Conservation (phyloP, 2,797 vertebrate genomes). For the Chromis chromis region DNA sequence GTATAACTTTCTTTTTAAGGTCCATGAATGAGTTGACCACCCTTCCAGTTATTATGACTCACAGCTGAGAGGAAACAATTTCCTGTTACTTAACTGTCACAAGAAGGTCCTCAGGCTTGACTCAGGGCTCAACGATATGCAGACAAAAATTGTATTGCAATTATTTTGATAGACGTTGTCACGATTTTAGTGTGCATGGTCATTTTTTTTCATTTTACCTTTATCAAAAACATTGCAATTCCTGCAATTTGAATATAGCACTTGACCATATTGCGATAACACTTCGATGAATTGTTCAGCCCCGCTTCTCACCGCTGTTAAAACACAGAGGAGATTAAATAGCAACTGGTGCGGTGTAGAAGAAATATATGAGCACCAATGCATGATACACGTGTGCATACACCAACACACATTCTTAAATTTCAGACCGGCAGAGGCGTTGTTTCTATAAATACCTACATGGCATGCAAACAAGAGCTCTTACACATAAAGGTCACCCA, state of each 20-base stretch:
- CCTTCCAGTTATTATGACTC: constrained; percentile 68
- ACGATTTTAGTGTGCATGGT: not conserved
- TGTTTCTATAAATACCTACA: constrained; percentile 72
- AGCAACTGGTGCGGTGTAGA: not conserved
- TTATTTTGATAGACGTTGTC: no score
- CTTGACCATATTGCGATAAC: no score
- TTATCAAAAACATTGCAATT: no score
- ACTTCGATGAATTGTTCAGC: no score
- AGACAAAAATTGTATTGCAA: no score
- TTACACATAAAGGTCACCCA: constrained; percentile 58
- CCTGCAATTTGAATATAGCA: no score
- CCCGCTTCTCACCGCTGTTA: not conserved
- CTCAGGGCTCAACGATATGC: not conserved
- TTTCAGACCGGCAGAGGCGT: constrained; percentile 54
- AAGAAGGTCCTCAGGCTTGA: constrained; percentile 11
- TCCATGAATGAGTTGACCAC: constrained; percentile 41
- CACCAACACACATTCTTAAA: constrained; percentile 45
- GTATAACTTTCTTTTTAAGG: constrained; percentile 27
- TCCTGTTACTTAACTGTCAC: constrained; percentile 49
- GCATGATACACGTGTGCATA: constrained; percentile 33
- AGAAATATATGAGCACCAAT: constrained; percentile 6
- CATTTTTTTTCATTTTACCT: no score
- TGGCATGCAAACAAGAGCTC: constrained; percentile 71
- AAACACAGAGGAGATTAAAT: constrained; percentile 13
- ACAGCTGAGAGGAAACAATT: constrained; percentile 42